Conservation (phyloP, 2,113 vertebrate species). For the Ursus arctos region DNA sequence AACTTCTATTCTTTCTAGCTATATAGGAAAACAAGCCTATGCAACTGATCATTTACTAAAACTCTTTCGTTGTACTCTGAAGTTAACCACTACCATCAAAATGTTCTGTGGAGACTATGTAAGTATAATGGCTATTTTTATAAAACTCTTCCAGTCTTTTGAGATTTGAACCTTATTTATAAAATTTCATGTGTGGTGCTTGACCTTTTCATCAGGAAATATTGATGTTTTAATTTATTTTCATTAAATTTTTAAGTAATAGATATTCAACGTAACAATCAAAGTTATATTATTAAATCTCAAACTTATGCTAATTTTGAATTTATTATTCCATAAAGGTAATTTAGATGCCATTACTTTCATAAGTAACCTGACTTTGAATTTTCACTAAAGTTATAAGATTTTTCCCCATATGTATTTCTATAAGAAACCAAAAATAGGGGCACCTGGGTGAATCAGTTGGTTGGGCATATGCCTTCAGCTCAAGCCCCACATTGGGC, state of each 20-base stretch:
- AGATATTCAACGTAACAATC: not conserved
- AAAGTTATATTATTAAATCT: conserved; percentile 37
- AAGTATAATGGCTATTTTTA: conserved; percentile 82
- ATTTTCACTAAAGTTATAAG: not conserved
- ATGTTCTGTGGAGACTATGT: conserved; percentile 88
- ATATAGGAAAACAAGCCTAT: not conserved
- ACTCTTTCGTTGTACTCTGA: conserved; percentile 36
- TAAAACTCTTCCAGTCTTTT: conserved; percentile 48
- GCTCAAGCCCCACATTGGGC: not conserved
- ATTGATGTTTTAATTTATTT: conserved; percentile 11
- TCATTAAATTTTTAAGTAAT: conserved; percentile 31
- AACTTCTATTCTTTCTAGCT: not conserved
- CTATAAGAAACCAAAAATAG: not conserved
- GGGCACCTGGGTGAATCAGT: not conserved
- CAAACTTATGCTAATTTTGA: conserved; percentile 12
- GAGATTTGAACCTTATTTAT: not conserved
- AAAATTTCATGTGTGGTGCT: not conserved
- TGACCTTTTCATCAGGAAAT: conserved; percentile 50
- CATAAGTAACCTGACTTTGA: not conserved
- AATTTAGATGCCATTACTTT: not conserved
- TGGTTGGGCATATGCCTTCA: not conserved
- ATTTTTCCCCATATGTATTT: not conserved
- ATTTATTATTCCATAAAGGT: not conserved
- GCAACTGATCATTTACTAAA: not conserved
- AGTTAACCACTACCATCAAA: conserved; percentile 52